Conservation (phyloP, 2,888 invertebrate species). For the Athalia rosae region DNA sequence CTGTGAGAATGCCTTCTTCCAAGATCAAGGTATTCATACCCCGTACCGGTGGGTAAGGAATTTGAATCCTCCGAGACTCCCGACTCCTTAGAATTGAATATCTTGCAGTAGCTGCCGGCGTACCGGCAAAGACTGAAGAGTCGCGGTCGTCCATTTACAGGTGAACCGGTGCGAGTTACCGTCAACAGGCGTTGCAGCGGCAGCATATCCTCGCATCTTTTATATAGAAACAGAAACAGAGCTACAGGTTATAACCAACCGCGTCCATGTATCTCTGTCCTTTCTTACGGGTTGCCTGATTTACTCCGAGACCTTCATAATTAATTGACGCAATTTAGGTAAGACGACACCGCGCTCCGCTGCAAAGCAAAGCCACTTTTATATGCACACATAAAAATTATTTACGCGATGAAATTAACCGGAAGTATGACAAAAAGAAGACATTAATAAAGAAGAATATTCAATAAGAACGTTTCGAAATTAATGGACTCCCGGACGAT, state of each 20-base stretch:
- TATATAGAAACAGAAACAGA: neutral
- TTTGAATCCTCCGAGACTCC: conserved; percentile 37
- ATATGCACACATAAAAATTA: neutral
- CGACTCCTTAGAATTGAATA: neutral
- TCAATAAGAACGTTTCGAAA: too few relatives aligned
- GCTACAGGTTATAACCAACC: neutral
- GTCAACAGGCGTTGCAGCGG: neutral
- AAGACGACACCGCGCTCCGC: conserved; percentile 17
- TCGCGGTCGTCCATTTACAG: conserved; percentile 5
- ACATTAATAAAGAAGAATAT: too few relatives aligned
- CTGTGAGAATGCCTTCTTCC: neutral
- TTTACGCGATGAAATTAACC: too few relatives aligned
- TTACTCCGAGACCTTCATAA: conserved; percentile 29
- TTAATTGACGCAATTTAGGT: conserved; percentile 43
- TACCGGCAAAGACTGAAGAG: neutral
- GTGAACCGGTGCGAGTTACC: conserved; percentile 12
- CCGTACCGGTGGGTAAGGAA: conserved; percentile 41
- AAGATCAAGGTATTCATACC: neutral
- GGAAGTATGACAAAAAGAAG: too few relatives aligned
- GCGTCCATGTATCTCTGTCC: conserved; percentile 41
- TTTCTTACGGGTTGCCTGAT: conserved; percentile 22
- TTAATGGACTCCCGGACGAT: too few relatives aligned
- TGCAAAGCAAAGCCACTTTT: neutral
- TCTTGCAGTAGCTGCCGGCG: conserved; percentile 5
- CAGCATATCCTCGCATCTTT: conserved; percentile 5